A percentile compares a stretch with the other conserved stretches of the same genome.
phyloP scores from a whole-genome alignment of 1,140 invertebrate species.

The Belonocnema kinseyi region DNA sequence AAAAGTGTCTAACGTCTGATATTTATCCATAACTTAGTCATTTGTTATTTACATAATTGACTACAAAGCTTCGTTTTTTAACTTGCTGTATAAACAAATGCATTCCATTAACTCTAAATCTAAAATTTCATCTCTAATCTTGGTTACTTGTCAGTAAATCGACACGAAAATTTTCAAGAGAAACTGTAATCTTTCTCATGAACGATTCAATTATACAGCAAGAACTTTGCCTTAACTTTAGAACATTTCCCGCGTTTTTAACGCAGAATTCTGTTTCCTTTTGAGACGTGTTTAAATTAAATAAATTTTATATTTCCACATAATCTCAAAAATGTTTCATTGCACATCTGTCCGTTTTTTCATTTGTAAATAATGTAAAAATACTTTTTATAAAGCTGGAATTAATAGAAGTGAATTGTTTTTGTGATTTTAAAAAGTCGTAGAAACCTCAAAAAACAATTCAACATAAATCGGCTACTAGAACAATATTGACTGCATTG shows the following conservation, averaged over 20 bases:
- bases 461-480: conserved; percentile 33
- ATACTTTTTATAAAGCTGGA: not conserved
- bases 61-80: conserved; percentile 43
- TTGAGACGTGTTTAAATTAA: not conserved
- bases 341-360: not conserved
- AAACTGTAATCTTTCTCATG: not conserved
- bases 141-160: not conserved
- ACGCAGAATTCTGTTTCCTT: not conserved
- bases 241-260: conserved; percentile 4
- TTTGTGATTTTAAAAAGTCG: not conserved
- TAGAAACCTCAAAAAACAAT: conserved; percentile 25
- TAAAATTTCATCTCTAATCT: not conserved
- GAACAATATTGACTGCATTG: conserved; percentile 37
- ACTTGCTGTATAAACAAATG: conserved; percentile 49
- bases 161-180: not conserved
- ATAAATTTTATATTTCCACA: too few species aligned
- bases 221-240: conserved; percentile 34
- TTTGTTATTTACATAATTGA: conserved; percentile 66
- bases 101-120: conserved; percentile 18
- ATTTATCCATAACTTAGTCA: not conserved
- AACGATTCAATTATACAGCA: conserved; percentile 40
- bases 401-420: not conserved
- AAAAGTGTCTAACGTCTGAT: not conserved
- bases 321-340: conserved; percentile 12
- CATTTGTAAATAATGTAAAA: conserved; percentile 1